Evolutionary conservation across 2,797 vertebrate genomes (phyloP).

Genomic region (Anomalospiza imberbis): DNA sequence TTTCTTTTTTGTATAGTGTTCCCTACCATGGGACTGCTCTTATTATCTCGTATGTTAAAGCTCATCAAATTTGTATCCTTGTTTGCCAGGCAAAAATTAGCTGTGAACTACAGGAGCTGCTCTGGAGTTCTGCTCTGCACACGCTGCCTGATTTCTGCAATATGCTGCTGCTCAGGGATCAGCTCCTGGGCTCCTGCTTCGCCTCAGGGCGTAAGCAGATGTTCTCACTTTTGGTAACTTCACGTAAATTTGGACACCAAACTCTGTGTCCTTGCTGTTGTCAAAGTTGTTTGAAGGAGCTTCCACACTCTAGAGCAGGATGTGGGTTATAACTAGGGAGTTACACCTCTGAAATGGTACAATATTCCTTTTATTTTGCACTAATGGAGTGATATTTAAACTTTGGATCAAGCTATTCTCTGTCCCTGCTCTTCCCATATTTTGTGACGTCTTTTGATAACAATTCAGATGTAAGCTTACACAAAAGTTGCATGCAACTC

Average conservation of each 20-base stretch:
- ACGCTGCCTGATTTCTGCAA: background rate
- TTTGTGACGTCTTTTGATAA: background rate
- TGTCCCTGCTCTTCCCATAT: background rate
- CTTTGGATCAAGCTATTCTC: background rate
- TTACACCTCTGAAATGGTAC: background rate
- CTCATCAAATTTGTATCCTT: slow-evolving; percentile 39
- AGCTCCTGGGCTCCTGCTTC: background rate
- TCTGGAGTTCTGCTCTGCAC: background rate
- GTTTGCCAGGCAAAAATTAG: slow-evolving; percentile 25
- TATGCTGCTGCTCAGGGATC: background rate
- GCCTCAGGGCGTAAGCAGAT: background rate
- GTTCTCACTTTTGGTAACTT: background rate
- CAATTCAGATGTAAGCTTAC: background rate
- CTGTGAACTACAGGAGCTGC: background rate
- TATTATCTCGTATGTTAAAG: slow-evolving; percentile 31
- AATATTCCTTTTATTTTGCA: background rate
- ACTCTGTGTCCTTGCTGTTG: background rate
- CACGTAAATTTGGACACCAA: background rate
- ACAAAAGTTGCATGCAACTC: background rate
- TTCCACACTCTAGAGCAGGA: background rate
- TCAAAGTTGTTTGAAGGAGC: background rate
- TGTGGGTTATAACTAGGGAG: background rate
- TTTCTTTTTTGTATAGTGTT: slow-evolving; percentile 27
- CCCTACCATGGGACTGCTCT: slow-evolving; percentile 10
- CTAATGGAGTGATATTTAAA: background rate